Evolutionary conservation across 1,140 invertebrate species (phyloP).

Genomic region (Cotesia glomerata): DNA sequence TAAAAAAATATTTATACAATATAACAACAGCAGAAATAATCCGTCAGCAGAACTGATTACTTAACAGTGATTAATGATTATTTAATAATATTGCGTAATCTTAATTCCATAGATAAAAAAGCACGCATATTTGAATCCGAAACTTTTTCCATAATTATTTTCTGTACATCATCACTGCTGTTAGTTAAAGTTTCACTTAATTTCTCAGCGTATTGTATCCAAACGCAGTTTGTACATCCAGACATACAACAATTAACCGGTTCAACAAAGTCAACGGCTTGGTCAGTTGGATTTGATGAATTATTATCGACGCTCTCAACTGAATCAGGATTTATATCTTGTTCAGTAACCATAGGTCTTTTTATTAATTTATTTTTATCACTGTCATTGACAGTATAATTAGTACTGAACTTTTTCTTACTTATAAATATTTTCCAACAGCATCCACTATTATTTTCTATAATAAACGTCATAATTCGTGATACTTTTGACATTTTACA

Average conservation of each 20-base stretch:
- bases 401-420: not conserved
- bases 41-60: too few relatives aligned
- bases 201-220: slow-evolving; percentile 89
- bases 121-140: slow-evolving; percentile 83
- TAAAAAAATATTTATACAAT: too few relatives aligned
- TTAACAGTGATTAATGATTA: slow-evolving; percentile 22
- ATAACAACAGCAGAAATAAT: too few relatives aligned
- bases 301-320: too few relatives aligned
- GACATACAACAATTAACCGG: slow-evolving; percentile 91
- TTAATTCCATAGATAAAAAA: slow-evolving; percentile 79
- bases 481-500: not conserved
- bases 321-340: not conserved
- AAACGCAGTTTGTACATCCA: slow-evolving; percentile 94
- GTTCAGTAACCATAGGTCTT: slow-evolving; percentile 23
- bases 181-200: slow-evolving; percentile 73
- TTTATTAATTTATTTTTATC: not conserved
- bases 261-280: slow-evolving; percentile 56
- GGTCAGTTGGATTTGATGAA: not conserved
- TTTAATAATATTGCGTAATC: slow-evolving; percentile 51
- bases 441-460: not conserved
- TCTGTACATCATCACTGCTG: slow-evolving; percentile 71
- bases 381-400: not conserved
- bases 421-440: slow-evolving; percentile 9
- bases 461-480: not conserved
- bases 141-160: slow-evolving; percentile 78